phyloP scores from a whole-genome alignment of 2,113 vertebrate genomes.

The Anolis carolinensis region DNA sequence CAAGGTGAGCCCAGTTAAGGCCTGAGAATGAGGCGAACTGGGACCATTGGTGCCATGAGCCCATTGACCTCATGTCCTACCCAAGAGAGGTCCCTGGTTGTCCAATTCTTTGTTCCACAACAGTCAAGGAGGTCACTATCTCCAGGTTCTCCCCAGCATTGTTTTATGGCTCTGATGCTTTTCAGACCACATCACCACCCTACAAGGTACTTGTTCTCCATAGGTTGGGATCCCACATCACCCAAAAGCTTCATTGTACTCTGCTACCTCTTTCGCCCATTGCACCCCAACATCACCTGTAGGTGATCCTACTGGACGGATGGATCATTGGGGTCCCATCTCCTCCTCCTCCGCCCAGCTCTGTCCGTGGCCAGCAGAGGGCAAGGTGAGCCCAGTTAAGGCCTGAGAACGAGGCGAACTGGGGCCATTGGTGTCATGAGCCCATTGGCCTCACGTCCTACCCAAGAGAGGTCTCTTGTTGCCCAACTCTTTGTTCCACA shows the following conservation, averaged over 20 bases:
- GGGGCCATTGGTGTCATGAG: background rate
- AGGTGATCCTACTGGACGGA: background rate
- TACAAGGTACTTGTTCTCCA: too few relatives aligned
- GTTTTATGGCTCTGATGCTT: background rate
- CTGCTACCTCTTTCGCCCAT: background rate
- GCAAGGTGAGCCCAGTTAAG: background rate
- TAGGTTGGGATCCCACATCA: too few relatives aligned
- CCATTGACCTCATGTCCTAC: too few relatives aligned
- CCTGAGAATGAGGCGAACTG: background rate
- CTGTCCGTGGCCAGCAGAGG: too few relatives aligned
- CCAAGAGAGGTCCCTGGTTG: too few relatives aligned
- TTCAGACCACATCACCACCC: background rate
- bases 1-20: background rate
- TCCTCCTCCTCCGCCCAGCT: background rate
- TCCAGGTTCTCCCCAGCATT: background rate
- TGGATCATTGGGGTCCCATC: too few relatives aligned
- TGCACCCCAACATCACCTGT: background rate
- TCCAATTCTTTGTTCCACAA: too few relatives aligned
- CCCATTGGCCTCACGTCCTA: background rate
- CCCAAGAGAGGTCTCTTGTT: background rate
- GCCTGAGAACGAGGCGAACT: background rate
- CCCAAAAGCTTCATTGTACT: too few relatives aligned
- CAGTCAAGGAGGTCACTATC: background rate
- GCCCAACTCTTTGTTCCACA: slow-evolving; percentile 14
- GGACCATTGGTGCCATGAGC: too few relatives aligned